Base-by-base conservation (phyloP, 2,797 vertebrate species). In the Hypotaenidia okinawae region DNA sequence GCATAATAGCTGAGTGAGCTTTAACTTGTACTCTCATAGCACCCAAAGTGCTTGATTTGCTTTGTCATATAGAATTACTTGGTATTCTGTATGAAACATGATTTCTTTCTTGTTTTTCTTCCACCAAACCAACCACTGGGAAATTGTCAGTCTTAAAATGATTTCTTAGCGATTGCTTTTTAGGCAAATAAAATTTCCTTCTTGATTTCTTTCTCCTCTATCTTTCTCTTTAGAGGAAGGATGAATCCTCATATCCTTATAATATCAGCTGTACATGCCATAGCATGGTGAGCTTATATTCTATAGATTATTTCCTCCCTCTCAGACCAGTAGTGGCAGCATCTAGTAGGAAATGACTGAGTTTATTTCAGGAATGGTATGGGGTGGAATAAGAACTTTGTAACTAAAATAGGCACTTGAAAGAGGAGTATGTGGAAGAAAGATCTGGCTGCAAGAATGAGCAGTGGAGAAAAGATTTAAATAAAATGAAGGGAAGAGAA, bases 111-210 rank as follows among this genome's bases (percentile, higher is more conserved):
- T 70, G 8, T 27, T 18, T 73, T 83, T 89, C 79, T 89, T 62
- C 39, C 41, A 80, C 49, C 87, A 62, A 95, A 88, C 61, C 81
- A 97, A 54, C 54, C 45, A 11, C 69, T 72, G 75, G 77, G 77
- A 97, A 96, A 96, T 97, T 75, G 27, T 94, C 87, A 83, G 43
- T 83, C 90, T 96, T 93, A 91, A 95, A 83, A 94, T 15, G 1
- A 96, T 94, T 95, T 96, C 63, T 75, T 93, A 94, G 77, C 74
- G 37, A 94, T 69, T 67, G 16, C 64, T 96, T 90, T 57, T 94
- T 93, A 94, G 82, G 62, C 84, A 94, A 96, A 91, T 61, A 67
- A 80, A 89, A 70, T 85, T 86, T 89, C 16, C 74, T 73, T 74
- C 66, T 87, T 74, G n/a, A 33, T 62, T 11, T 78, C 33, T 57